Evolutionary conservation across 1,140 invertebrate genomes (phyloP), one percentile per base, ranked within the genome.

Genomic region (Papilio machaon): DNA sequence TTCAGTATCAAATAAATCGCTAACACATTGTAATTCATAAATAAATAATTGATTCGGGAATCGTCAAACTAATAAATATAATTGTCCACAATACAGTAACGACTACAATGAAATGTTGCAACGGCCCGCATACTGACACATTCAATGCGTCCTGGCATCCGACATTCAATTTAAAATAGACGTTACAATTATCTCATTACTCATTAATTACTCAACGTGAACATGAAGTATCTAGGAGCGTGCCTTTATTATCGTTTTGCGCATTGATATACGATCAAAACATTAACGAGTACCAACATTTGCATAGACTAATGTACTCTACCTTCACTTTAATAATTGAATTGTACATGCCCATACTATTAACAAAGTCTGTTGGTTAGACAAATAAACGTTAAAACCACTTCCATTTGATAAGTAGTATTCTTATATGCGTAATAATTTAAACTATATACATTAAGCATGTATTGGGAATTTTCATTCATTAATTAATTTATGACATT

Each of bases 161-260:
- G 80, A 64, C 82, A 85, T 82, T 86, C 85, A 87, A 86, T 84
- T 83, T 83, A 84, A 89, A 89, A 91, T 84, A 87, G 87, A 89
- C 88, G 84, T 85, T 85, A 83, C 87, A 90, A 91, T 91, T 91
- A 90, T 92, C 88, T 88, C 82, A 91, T 91, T 90, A 91, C 82
- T 91, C 91, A 90, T 91, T 89, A 91, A 91, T 91, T 90, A 90
- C 87, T 89, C 89, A 89, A 88, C 79, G 82, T 79, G 77, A 64
- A 79, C 73, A 83, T 81, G 81, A 73, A 83, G 83, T 85, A 87
- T 85, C 85, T 85, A 85, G 82, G 83, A 86, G 83, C 82, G 85
- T 83, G 83, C 79, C 85, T 86, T 82, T 85, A 77, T 84, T 85
- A 82, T 81, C 81, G 76, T 82, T 73, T 80, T 81, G 46, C 35